Conservation (phyloP, 2,888 invertebrate genomes). For the Thalpophila matura region DNA sequence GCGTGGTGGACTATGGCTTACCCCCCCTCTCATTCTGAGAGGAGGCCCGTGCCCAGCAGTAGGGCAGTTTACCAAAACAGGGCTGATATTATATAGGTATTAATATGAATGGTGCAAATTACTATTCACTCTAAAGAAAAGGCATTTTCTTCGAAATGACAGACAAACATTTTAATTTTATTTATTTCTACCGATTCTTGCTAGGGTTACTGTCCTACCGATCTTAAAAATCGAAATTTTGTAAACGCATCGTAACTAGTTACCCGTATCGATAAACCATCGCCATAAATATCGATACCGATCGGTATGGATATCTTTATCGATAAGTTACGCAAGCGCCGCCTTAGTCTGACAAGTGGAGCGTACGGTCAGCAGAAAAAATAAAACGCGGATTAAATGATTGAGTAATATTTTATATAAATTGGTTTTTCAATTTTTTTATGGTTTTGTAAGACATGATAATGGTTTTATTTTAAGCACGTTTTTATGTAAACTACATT, state of each 20-base stretch:
- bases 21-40: too few species aligned
- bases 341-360: slow-evolving; percentile 58
- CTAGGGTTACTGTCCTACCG: neutral
- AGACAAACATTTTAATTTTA: too few species aligned
- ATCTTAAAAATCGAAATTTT: neutral
- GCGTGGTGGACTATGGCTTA: too few species aligned
- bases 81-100: too few species aligned
- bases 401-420: slow-evolving; percentile 17
- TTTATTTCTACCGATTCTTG: too few species aligned
- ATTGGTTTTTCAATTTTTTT: slow-evolving; percentile 8
- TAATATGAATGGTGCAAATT: too few species aligned
- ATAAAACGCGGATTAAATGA: slow-evolving; percentile 17
- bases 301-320: slow-evolving; percentile 63
- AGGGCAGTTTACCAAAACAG: too few species aligned
- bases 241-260: slow-evolving; percentile 3
- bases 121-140: too few species aligned
- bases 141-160: too few species aligned
- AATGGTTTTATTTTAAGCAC: slow-evolving; percentile 2
- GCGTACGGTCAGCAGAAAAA: slow-evolving; percentile 67
- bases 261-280: slow-evolving; percentile 32
- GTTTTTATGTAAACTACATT: neutral
- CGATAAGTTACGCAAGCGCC: slow-evolving; percentile 60
- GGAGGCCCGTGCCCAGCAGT: too few species aligned
- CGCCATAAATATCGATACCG: slow-evolving; percentile 56
- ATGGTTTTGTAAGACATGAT: slow-evolving; percentile 9